Base-by-base conservation (phyloP, 2,888 invertebrate species). In the Cerastis rubricosa region DNA sequence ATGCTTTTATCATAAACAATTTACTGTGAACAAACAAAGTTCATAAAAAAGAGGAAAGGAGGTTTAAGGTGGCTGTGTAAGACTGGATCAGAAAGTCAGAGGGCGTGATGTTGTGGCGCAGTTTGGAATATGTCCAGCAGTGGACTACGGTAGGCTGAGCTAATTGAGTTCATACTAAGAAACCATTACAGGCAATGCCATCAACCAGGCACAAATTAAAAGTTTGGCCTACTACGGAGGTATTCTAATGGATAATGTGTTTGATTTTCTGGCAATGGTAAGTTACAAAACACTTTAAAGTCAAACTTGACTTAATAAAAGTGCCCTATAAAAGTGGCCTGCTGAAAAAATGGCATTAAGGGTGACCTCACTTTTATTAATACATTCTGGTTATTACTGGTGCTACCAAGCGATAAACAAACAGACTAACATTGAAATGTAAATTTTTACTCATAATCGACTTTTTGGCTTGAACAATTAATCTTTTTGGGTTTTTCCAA, bases 401-500 rank as follows among this genome's bases (percentile, higher is more conserved):
- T 59, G 22, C 35, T 43, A 6, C 68, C 49, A 25, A 59, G 43
- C 22, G 40, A 63, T 63, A 59, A 59, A 63, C 14, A 2, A 40
- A 63, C 40, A 40, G 11, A n/a, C 40, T 22, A 0, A 17, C 2
- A 11, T 71, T 70, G 2, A 17, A 65, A 57, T 69, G 14, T n/a
- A 5, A 45, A 19, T n/a, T n/a, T 45, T 47, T n/a, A 25, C 17
- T 54, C n/a, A n/a, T 51, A 65, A 81, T 65, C 65, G 25, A 73
- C 12, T 17, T 49, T 57, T 66, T 66, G 19, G 5, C 70, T 63
- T 63, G 4, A 54, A 47, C 12, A 69, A 54, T 77, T 54, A 71
- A 77, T 71, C 73, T 35, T 14, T 19, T 43, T 66, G 47, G 63
- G 25, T 54, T 29, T 81, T 61, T 35, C 29, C 81, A 45, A 54